Evolutionary conservation across 2,113 vertebrate genomes (phyloP).

Genomic region (Heterochromis multidens): DNA sequence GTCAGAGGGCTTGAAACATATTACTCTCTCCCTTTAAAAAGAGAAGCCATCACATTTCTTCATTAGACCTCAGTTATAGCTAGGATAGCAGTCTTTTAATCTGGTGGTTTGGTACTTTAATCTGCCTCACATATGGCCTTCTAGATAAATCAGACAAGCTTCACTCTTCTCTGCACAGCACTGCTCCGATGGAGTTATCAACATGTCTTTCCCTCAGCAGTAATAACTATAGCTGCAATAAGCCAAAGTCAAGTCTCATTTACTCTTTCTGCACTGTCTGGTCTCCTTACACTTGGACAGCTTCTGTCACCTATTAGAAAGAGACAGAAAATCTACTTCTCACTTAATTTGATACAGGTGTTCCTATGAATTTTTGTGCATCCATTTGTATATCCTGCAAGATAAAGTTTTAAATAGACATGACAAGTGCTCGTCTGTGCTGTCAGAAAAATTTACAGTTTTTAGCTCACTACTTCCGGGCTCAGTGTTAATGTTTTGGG

Average conservation of each 20-base stretch:
- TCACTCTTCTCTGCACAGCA: neutral
- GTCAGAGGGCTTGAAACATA: neutral
- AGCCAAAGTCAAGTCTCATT: neutral
- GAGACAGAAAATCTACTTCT: neutral
- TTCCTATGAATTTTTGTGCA: neutral
- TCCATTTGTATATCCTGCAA: neutral
- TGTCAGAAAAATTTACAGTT: slow-evolving; percentile 29
- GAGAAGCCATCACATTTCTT: slow-evolving; percentile 37
- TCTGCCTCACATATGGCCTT: slow-evolving; percentile 67
- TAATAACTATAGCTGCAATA: slow-evolving; percentile 10
- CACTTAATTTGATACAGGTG: neutral
- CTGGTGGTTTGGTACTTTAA: slow-evolving; percentile 59
- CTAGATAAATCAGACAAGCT: slow-evolving; percentile 52
- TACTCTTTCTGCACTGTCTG: neutral
- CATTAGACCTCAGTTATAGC: slow-evolving; percentile 27
- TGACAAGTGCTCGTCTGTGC: neutral
- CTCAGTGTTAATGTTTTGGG: neutral
- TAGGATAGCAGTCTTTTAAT: slow-evolving; percentile 58
- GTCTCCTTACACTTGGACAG: neutral
- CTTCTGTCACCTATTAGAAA: neutral
- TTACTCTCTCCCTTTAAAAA: slow-evolving; percentile 27
- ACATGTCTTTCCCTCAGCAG: slow-evolving; percentile 12
- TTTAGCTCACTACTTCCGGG: neutral
- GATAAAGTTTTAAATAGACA: neutral
- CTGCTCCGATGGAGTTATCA: slow-evolving; percentile 19